These are phyloP conservation scores for Drosophila punjabiensis DNA, from an alignment of 1,140 invertebrate genomes.

Conservation along the genomic window DNA sequence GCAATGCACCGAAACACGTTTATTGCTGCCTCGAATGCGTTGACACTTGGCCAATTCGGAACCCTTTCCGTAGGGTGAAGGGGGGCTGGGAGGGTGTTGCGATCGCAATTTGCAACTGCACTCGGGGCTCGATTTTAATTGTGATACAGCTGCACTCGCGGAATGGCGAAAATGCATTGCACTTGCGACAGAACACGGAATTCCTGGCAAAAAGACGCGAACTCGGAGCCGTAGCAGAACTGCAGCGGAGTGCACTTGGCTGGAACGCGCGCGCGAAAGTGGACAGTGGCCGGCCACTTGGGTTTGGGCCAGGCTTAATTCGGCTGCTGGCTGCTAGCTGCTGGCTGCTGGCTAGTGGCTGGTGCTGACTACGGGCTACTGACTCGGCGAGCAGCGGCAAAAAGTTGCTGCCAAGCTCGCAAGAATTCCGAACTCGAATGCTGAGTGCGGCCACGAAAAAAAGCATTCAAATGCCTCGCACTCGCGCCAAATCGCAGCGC, in stretches of 20 bases:
- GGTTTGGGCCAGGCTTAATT: constrained; percentile 62
- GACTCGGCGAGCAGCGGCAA: constrained; percentile 57
- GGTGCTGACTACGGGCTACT: constrained; percentile 21
- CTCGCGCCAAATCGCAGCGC: constrained; percentile 75
- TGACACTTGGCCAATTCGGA: constrained; percentile 34
- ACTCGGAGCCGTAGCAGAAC: constrained; percentile 15
- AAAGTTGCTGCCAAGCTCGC: constrained; percentile 83
- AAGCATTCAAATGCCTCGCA: constrained; percentile 83
- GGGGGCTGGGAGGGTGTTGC: constrained; percentile 36
- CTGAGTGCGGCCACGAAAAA: constrained; percentile 80
- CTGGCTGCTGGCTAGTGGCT: background rate
- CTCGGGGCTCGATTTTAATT: constrained; percentile 67
- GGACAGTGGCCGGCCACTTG: constrained; percentile 52
- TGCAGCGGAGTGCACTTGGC: constrained; percentile 54
- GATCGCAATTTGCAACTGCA: constrained; percentile 67
- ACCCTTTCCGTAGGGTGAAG: constrained; percentile 2
- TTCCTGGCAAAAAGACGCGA: constrained; percentile 54
- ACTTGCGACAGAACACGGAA: constrained; percentile 79
- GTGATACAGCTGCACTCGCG: constrained; percentile 74
- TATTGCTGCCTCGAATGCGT: constrained; percentile 23
- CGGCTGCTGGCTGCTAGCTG: constrained; percentile 21
- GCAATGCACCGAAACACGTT: constrained; percentile 41
- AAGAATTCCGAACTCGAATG: constrained; percentile 85
- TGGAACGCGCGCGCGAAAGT: constrained; percentile 64
- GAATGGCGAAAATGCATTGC: constrained; percentile 81